Evolutionary conservation across 2,113 vertebrate genomes (phyloP).

Genomic region (Zosterops lateralis): DNA sequence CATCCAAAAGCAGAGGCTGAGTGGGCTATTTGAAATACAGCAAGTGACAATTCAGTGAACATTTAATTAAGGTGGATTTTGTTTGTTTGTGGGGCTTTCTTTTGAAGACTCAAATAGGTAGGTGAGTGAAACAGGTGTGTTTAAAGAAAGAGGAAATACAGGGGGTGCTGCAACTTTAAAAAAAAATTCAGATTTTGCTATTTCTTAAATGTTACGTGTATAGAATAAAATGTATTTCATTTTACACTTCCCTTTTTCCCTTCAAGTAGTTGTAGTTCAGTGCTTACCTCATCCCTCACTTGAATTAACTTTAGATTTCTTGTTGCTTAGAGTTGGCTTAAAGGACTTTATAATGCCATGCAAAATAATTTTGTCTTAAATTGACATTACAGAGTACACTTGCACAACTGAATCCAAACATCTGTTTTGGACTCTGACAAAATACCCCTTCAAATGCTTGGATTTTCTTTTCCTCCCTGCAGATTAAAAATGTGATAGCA

Average conservation of each 20-base stretch:
- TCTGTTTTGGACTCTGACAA: not conserved
- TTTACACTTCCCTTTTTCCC: slow-evolving; percentile 64
- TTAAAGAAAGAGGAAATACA: not conserved
- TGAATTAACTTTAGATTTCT: slow-evolving; percentile 68
- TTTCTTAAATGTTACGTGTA: slow-evolving; percentile 65
- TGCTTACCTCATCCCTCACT: slow-evolving; percentile 64
- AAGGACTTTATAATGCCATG: slow-evolving; percentile 71
- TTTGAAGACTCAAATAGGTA: not conserved
- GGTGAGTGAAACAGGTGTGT: not conserved
- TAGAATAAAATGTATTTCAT: slow-evolving; percentile 73
- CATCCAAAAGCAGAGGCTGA: not conserved
- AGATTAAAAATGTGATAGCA: not conserved
- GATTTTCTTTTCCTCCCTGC: not conserved
- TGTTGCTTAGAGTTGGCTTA: slow-evolving; percentile 79
- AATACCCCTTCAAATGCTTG: not conserved
- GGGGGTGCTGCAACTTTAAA: slow-evolving; percentile 67
- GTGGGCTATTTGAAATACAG: not conserved
- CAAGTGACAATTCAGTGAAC: not conserved
- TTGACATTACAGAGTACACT: not conserved
- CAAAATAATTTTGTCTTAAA: slow-evolving; percentile 32
- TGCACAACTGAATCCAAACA: slow-evolving; percentile 2
- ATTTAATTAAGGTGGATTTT: not conserved
- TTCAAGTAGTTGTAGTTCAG: slow-evolving; percentile 70
- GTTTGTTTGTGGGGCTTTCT: not conserved
- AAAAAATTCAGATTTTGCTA: slow-evolving; percentile 9